Percentiles rank a stretch among this genome's conserved stretches.
phyloP scores from a whole-genome alignment of 35 echinoderm and acorn worm species.

The Patiria miniata region DNA sequence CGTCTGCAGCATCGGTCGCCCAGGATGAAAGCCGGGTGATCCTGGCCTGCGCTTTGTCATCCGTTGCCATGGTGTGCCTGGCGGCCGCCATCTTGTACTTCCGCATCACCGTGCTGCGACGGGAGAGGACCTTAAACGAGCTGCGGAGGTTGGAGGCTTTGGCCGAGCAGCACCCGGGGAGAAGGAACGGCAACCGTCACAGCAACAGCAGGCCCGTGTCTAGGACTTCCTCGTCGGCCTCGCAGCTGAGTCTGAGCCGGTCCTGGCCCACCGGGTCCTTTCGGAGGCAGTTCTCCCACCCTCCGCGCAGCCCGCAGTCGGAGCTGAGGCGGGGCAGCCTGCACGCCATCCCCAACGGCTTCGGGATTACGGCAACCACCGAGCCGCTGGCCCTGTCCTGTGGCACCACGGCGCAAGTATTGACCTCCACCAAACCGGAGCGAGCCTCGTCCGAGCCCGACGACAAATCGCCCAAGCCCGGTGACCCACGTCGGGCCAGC shows the following conservation, averaged over 20 bases:
- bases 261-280: not conserved
- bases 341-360: not conserved
- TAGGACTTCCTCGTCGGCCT: not conserved
- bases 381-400: not conserved
- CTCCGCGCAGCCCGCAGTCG: not conserved
- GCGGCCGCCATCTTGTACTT: slow-evolving; percentile 19
- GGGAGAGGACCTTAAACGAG: not conserved
- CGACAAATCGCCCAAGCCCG: not conserved
- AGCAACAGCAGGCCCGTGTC: not conserved
- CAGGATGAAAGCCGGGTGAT: not conserved
- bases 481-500: not conserved
- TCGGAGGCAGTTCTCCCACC: not conserved
- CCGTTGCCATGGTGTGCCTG: slow-evolving; percentile 21
- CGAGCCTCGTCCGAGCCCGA: not conserved
- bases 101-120: not conserved
- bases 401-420: not conserved
- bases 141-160: not conserved
- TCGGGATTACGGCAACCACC: not conserved
- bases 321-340: not conserved
- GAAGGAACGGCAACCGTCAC: not conserved
- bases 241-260: not conserved
- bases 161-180: not conserved
- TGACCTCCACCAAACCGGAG: not conserved
- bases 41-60: not conserved
- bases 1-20: not conserved